These are phyloP conservation scores for Stenoptilia bipunctidactyla DNA, from an alignment of 2,888 invertebrate species.

Conservation along the genomic window DNA sequence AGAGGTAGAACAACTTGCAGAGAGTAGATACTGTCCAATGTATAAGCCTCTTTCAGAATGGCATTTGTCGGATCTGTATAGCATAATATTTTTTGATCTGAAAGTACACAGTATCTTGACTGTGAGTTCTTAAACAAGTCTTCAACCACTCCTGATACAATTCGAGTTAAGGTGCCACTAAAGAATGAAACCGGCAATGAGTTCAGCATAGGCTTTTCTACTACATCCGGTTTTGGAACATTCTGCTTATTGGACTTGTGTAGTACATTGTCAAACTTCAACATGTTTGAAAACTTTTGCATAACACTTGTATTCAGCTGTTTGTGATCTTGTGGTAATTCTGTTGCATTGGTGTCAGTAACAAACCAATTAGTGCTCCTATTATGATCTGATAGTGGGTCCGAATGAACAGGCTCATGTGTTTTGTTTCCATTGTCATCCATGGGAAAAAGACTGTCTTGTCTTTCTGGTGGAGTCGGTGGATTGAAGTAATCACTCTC, in stretches of 20 bases:
- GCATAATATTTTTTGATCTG: slow-evolving; percentile 79
- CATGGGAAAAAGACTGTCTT: slow-evolving; percentile 71
- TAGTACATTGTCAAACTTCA: slow-evolving; percentile 64
- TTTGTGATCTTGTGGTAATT: slow-evolving; percentile 23
- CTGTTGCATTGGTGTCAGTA: slow-evolving; percentile 22
- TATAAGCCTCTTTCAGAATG: slow-evolving; percentile 77
- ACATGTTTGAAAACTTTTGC: slow-evolving; percentile 46
- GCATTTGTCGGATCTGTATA: slow-evolving; percentile 80
- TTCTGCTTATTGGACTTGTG: slow-evolving; percentile 32
- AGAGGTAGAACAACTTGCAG: slow-evolving; percentile 74
- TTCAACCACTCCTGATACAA: slow-evolving; percentile 74
- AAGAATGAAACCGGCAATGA: slow-evolving; percentile 60
- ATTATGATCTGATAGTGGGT: slow-evolving; percentile 29
- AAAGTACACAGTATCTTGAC: slow-evolving; percentile 78
- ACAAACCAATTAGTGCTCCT: slow-evolving; percentile 57
- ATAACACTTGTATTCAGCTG: slow-evolving; percentile 40
- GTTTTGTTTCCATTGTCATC: slow-evolving; percentile 30
- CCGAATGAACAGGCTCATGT: slow-evolving; percentile 8
- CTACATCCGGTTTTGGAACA: slow-evolving; percentile 25
- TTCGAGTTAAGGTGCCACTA: slow-evolving; percentile 73
- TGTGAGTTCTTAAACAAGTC: slow-evolving; percentile 83
- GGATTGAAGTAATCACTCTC: slow-evolving; percentile 64
- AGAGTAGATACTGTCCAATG: slow-evolving; percentile 75
- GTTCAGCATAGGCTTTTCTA: slow-evolving; percentile 67
- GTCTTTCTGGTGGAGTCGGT: slow-evolving; percentile 74